Percentiles rank a stretch among this genome's conserved stretches.
phyloP scores from a whole-genome alignment of 2,888 invertebrate genomes.

The Drosophila pegasa region DNA sequence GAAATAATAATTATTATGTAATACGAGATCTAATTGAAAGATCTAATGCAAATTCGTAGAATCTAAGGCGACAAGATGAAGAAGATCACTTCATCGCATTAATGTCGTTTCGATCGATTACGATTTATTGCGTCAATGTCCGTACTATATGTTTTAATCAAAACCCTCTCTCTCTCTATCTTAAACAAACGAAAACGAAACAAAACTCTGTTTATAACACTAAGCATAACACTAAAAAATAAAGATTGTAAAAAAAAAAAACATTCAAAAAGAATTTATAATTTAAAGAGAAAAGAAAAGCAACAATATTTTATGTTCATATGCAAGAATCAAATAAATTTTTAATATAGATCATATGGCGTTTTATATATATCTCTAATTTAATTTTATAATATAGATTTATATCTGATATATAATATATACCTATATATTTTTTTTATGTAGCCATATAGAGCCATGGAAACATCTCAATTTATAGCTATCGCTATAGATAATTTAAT shows the following conservation, averaged over 20 bases:
- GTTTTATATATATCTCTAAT: too few relatives aligned
- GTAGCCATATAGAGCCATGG: too few relatives aligned
- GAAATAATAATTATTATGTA: not conserved
- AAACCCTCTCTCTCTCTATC: constrained; percentile 34
- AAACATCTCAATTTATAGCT: too few relatives aligned
- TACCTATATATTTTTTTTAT: not conserved
- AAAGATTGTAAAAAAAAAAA: constrained; percentile 37
- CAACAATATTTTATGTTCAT: not conserved
- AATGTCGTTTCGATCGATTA: constrained; percentile 5
- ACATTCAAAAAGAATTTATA: not conserved
- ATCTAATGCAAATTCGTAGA: constrained; percentile 17
- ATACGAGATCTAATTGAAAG: constrained; percentile 10
- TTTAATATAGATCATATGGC: too few relatives aligned
- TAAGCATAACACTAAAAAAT: constrained; percentile 51
- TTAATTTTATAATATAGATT: not conserved
- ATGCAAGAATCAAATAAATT: too few relatives aligned
- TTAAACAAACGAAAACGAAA: not conserved
- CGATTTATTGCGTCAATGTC: constrained; percentile 16
- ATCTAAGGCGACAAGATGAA: constrained; percentile 23
- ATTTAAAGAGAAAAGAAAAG: not conserved
- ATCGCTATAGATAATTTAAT: too few relatives aligned
- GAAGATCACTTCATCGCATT: not conserved
- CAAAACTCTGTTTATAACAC: constrained; percentile 40
- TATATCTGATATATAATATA: not conserved
- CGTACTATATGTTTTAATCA: constrained; percentile 42